Evolutionary conservation across 2,113 vertebrate genomes (phyloP).

Genomic region (Gopherus flavomarginatus): DNA sequence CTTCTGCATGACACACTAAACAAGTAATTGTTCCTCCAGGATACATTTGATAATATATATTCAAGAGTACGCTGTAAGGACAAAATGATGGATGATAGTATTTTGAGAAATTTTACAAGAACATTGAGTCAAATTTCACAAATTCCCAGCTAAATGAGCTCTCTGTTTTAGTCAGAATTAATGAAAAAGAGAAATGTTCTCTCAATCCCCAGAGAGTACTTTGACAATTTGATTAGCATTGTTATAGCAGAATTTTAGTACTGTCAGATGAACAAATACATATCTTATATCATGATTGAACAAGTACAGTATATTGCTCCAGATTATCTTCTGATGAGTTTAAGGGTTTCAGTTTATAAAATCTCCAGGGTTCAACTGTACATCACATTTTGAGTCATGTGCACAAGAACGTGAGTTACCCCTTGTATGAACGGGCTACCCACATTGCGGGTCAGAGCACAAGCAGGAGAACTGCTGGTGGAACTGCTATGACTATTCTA

Average conservation of each 20-base stretch:
- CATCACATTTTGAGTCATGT: neutral
- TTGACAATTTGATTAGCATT: slow-evolving; percentile 48
- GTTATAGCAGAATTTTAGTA: neutral
- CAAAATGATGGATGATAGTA: slow-evolving; percentile 62
- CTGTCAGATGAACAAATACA: slow-evolving; percentile 49
- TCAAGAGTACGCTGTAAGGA: slow-evolving; percentile 22
- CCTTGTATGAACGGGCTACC: neutral
- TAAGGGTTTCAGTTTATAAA: neutral
- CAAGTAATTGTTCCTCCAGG: slow-evolving; percentile 42
- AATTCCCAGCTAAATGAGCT: slow-evolving; percentile 45
- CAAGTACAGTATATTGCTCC: slow-evolving; percentile 49
- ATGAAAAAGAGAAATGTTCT: slow-evolving; percentile 65
- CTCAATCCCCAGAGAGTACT: slow-evolving; percentile 26
- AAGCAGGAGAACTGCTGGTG: neutral
- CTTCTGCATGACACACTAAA: slow-evolving; percentile 52
- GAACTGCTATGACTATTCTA: neutral
- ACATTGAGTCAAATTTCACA: slow-evolving; percentile 62
- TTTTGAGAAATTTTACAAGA: slow-evolving; percentile 61
- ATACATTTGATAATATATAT: slow-evolving; percentile 32
- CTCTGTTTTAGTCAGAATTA: slow-evolving; percentile 68
- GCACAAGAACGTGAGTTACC: neutral
- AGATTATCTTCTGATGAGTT: slow-evolving; percentile 48
- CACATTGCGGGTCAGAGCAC: neutral
- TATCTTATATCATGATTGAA: slow-evolving; percentile 33
- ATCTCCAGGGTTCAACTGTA: neutral